Evolutionary conservation across 2,113 vertebrate genomes (phyloP), one percentile per base, ranked within the genome.

Genomic region (Lanius ludovicianus): DNA sequence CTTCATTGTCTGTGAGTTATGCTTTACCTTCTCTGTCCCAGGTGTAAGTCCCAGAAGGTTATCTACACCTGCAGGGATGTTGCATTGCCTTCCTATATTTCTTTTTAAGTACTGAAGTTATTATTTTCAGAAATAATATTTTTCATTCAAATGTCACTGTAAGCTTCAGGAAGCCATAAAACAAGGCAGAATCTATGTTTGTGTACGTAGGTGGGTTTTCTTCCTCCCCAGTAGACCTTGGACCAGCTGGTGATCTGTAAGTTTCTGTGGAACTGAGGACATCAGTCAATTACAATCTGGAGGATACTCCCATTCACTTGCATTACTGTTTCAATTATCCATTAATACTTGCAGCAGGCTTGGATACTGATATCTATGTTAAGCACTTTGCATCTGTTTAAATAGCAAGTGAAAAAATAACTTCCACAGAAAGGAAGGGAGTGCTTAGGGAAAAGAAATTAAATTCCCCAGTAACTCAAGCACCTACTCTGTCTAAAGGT

Each of bases 1-100:
- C 52, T 92, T 60, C 71, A 69, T 95, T 96, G 86, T 90, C 88
- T 93, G 74, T 92, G 92, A 92, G 63, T 95, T 93, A 95, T 88
- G 81, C 74, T 96, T 91, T 96, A 90, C 93, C 46, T 91, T 94
- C 74, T 81, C 59, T 91, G 33, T 92, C 86, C 84, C 60, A 59
- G 69, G 49, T 90, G 83, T 77, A 79, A 91, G 93, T 83, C 90
- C 77, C 21, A 15, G 93, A 96, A 95, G 91, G 95, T 95, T 97
- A 97, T 96, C 90, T 89, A 64, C 81, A 88, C 80, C 92, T 94
- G 65, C 74, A 92, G 70, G 76, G 63, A 94, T 84, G 89, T 84
- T 92, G 56, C 70, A 87, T 42, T 91, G 13, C 47, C 35, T 69
- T 78, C 24, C 46, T 91, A 37, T 89, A 90, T 78, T 87, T 95